Evolutionary conservation across 2,888 invertebrate species (phyloP).

Genomic region (Acanthosepion lycidas): DNA sequence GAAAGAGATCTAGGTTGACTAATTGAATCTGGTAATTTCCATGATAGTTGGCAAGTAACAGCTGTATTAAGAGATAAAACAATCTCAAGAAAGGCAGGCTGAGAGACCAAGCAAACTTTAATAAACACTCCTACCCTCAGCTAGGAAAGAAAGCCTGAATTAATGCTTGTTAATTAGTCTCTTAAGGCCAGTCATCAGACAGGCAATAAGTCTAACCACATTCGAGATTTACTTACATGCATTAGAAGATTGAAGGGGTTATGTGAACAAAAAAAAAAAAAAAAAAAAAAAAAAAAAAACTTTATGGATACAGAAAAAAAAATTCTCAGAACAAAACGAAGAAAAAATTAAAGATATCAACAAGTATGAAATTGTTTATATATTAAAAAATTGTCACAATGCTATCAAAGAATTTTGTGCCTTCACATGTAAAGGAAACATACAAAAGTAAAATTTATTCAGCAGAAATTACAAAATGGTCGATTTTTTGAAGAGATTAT

Average conservation of each 20-base stretch:
- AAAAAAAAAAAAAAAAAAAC: not conserved
- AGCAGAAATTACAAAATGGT: no score
- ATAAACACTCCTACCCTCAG: not conserved
- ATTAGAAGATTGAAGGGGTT: not conserved
- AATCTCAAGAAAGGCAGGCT: not conserved
- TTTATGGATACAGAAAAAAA: not conserved
- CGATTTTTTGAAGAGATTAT: no score
- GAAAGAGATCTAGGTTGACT: not conserved
- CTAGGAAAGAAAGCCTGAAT: not conserved
- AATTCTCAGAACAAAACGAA: not conserved
- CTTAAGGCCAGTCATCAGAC: constrained; percentile 2
- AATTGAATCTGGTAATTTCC: not conserved
- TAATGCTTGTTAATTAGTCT: not conserved
- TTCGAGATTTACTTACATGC: not conserved
- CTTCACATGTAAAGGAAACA: no score
- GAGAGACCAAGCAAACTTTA: not conserved
- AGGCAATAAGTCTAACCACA: not conserved
- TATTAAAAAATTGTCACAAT: no score
- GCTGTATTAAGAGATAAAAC: not conserved
- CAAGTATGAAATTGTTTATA: not conserved
- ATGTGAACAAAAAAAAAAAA: not conserved
- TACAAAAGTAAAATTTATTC: no score
- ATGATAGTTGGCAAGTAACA: not conserved
- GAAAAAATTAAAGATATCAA: not conserved
- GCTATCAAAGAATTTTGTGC: no score